Evolutionary conservation across 2,797 vertebrate species (phyloP).

Genomic region (Peromyscus eremicus): DNA sequence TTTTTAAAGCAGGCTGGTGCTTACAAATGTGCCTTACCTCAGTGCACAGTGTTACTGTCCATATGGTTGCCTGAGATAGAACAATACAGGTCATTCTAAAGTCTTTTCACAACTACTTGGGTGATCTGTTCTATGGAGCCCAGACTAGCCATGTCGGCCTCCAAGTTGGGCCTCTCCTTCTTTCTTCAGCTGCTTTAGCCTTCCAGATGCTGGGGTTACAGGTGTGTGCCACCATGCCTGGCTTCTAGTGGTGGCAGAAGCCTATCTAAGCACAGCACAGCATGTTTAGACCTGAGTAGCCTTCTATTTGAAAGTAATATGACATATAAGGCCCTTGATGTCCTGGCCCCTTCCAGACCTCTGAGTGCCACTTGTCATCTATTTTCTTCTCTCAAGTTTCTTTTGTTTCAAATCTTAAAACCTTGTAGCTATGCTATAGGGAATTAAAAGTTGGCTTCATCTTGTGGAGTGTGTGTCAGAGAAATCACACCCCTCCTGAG

Average conservation of each 20-base stretch:
- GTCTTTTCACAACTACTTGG: neutral
- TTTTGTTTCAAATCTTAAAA: constrained; percentile 59
- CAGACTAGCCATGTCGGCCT: neutral
- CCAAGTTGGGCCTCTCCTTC: neutral
- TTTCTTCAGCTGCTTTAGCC: neutral
- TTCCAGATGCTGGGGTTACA: neutral
- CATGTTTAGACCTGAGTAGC: neutral
- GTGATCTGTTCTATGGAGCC: neutral
- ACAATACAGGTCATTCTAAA: constrained; percentile 31
- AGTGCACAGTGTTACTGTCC: neutral
- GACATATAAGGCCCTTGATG: neutral
- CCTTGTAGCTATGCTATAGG: neutral
- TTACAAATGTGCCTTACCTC: neutral
- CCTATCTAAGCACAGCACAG: neutral
- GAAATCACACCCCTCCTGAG: constrained; percentile 41
- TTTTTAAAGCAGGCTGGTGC: too few relatives aligned
- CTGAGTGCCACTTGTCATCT: neutral
- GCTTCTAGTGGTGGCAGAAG: constrained; percentile 31
- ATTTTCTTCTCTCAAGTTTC: neutral
- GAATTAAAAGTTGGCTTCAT: constrained; percentile 44
- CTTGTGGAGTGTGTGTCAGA: neutral
- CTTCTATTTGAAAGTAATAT: constrained; percentile 31
- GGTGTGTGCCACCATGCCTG: neutral
- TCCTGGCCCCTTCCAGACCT: neutral
- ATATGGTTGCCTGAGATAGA: neutral